Percentiles rank a stretch among this genome's conserved stretches.
These are phyloP conservation scores for Clamator glandarius DNA, from an alignment of 2,797 vertebrate genomes.

Conservation along the genomic window DNA sequence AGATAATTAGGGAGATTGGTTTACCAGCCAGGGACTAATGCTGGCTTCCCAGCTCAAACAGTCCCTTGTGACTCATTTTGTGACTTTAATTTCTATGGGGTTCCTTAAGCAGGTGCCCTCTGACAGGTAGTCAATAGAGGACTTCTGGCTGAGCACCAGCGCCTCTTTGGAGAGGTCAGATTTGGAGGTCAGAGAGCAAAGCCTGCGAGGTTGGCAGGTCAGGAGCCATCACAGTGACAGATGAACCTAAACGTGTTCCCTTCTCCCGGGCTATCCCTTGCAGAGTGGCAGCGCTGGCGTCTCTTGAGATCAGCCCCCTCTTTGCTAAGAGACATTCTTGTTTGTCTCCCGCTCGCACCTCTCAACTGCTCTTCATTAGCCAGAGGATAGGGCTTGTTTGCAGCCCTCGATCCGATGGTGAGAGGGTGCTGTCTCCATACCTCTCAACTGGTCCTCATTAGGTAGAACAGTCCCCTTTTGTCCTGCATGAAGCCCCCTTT, in stretches of 20 bases:
- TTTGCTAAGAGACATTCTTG: conserved; percentile 48
- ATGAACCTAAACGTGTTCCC: conserved; percentile 77
- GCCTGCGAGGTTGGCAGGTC: conserved; percentile 85
- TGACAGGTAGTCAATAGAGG: conserved; percentile 96
- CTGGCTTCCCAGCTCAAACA: conserved; percentile 79
- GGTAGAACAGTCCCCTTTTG: conserved; percentile 82
- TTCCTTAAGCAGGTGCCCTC: conserved; percentile 88
- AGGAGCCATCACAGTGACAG: conserved; percentile 84
- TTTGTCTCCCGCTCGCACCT: conserved; percentile 68
- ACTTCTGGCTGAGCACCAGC: conserved; percentile 79
- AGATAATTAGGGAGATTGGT: conserved; percentile 97
- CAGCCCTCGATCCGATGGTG: conserved; percentile 57
- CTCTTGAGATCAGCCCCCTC: conserved; percentile 29
- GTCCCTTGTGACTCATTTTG: conserved; percentile 88
- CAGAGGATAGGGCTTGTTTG: conserved; percentile 37
- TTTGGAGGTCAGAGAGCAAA: conserved; percentile 85
- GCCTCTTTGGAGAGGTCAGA: conserved; percentile 83
- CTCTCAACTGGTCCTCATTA: conserved; percentile 88
- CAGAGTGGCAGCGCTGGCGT: background rate
- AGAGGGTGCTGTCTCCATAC: conserved; percentile 81
- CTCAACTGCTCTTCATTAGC: conserved; percentile 86
- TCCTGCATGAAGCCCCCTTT: conserved; percentile 83
- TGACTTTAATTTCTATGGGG: conserved; percentile 88
- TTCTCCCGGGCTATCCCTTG: background rate
- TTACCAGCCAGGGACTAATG: conserved; percentile 81